Evolutionary conservation across 1,140 invertebrate genomes (phyloP).

Genomic region (Chlorops oryzae): DNA sequence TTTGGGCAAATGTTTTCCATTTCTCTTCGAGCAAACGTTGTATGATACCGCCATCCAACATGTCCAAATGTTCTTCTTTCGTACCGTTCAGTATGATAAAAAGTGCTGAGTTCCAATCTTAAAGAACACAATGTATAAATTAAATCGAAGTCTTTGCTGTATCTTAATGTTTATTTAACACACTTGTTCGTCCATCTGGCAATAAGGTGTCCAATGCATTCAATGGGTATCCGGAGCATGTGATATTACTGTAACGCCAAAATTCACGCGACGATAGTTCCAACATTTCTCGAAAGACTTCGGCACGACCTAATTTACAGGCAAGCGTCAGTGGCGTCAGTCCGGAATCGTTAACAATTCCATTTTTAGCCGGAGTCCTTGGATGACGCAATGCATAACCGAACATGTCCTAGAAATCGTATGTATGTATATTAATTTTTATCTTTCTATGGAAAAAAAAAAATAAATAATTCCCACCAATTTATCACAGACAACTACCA

Average conservation of each 20-base stretch:
- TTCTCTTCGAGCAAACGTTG: conserved; percentile 95
- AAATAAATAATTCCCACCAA: conserved; percentile 69
- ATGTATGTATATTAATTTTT: not conserved
- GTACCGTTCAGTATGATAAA: conserved; percentile 97
- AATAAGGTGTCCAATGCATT: conserved; percentile 92
- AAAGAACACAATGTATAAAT: not conserved
- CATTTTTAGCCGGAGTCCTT: conserved; percentile 83
- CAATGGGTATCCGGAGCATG: conserved; percentile 95
- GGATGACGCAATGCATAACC: conserved; percentile 94
- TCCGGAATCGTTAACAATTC: conserved; percentile 79
- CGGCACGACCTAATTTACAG: conserved; percentile 89
- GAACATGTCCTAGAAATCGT: conserved; percentile 81
- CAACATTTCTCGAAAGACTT: conserved; percentile 96
- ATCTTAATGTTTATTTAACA: conserved; percentile 39
- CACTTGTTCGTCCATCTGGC: conserved; percentile 90
- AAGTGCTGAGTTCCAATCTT: conserved; percentile 96
- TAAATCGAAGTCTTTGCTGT: not conserved
- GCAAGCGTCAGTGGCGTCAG: conserved; percentile 92
- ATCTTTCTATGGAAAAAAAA: not conserved
- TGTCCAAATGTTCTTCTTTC: conserved; percentile 96
- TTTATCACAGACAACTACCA: conserved; percentile 96
- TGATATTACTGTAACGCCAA: conserved; percentile 98
- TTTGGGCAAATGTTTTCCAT: conserved; percentile 96
- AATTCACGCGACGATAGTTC: conserved; percentile 93
- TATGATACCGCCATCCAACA: conserved; percentile 97